phyloP scores from a whole-genome alignment of 2,113 vertebrate species.

The Electrona antarctica region DNA sequence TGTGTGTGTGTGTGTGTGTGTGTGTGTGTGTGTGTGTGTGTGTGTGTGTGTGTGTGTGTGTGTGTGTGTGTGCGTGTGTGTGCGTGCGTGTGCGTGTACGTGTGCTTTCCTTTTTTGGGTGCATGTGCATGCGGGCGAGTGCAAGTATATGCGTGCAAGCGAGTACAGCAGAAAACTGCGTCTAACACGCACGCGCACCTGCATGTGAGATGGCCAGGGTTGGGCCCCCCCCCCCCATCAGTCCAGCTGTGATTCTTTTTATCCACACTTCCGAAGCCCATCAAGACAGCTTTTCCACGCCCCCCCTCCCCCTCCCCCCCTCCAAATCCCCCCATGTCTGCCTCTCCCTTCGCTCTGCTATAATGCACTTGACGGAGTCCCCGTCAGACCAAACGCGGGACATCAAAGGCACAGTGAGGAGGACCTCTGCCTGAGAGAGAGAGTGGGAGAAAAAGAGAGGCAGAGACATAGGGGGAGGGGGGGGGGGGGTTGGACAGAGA shows the following conservation, averaged over 20 bases:
- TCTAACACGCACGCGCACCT: background rate
- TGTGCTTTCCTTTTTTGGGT: too few species aligned
- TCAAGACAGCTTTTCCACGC: slow-evolving; percentile 67
- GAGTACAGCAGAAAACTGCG: background rate
- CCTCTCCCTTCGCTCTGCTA: background rate
- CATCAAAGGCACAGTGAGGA: slow-evolving; percentile 68
- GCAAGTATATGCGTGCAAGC: background rate
- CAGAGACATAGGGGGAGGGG: background rate
- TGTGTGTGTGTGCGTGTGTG: background rate
- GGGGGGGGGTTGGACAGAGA: slow-evolving; percentile 3
- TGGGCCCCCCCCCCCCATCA: slow-evolving; percentile 53
- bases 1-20: slow-evolving; percentile 2
- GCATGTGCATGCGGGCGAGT: background rate
- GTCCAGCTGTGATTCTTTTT: slow-evolving; percentile 75
- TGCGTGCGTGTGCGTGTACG: background rate
- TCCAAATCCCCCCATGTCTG: background rate
- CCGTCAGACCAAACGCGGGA: slow-evolving; percentile 37
- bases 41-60: slow-evolving; percentile 3
- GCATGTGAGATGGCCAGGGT: slow-evolving; percentile 12
- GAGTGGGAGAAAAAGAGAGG: slow-evolving; percentile 8
- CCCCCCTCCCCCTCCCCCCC: slow-evolving; percentile 21
- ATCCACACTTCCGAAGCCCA: slow-evolving; percentile 71
- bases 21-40: slow-evolving; percentile 25
- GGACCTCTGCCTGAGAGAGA: slow-evolving; percentile 1
- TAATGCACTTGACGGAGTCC: slow-evolving; percentile 58